Base-by-base conservation (phyloP, 2,888 invertebrate species). In the Microplitis manilae region DNA sequence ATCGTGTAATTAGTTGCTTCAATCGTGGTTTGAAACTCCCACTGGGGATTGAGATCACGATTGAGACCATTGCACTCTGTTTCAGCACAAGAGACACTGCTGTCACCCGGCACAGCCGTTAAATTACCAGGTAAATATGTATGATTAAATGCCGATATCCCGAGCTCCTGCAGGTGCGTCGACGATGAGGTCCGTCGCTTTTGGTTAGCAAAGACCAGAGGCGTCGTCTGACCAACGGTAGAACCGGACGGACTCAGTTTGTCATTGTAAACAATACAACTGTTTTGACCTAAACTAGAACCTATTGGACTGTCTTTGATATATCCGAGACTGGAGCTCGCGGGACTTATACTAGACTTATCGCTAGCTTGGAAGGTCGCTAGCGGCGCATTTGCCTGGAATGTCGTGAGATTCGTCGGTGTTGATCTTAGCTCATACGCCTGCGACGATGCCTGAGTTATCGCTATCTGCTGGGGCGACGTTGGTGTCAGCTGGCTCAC, bases 21-120 rank as follows among this genome's bases (percentile, higher is more conserved):
- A 74, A 87, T 80, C 9, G 86, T 84, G 68, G 83, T 85, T 74
- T 87, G 88, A 84, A 92, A 92, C 84, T 91, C 91, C 92, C 92
- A 92, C 81, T 92, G 91, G 0, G 92, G 91, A 86, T 91, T 92
- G 74, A 92, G 83, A 40, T 87, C 88, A 20, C 83, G 83, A 77
- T 87, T 87, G 50, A 88, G 83, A 39, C 84, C 84, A 77, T 79
- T 85, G 17, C 81, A 71, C 17, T 84, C 84, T 20, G 79, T 82
- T 20, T 83, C 84, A 39, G 79, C 79, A 68, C 83, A 81, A 39
- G 80, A 80, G 15, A 82, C 79, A 76, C 83, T 82, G 50, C 79
- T 76, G 67, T 82, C 77, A 40, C 74, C 40, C 65, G 73, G 65
- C 6, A 62, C 79, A 60, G 78, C 83, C 74, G 79, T 86, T 40